These are phyloP conservation scores for Lycocerus yunnanus DNA, from an alignment of 2,888 invertebrate genomes.

Conservation along the genomic window DNA sequence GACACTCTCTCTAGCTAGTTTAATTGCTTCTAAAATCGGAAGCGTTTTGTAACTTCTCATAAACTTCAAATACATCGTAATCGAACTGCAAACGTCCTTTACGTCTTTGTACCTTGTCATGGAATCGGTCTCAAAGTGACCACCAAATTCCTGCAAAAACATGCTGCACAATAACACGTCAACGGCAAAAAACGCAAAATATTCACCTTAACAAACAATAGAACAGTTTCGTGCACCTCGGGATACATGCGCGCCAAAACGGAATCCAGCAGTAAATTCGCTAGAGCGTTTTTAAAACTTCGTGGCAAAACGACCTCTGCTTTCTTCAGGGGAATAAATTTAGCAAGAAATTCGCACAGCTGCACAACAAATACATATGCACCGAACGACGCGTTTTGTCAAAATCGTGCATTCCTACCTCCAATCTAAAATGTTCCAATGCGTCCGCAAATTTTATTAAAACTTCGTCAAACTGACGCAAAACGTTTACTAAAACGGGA, in stretches of 20 bases:
- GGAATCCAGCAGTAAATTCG: constrained; percentile 55
- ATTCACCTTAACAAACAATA: constrained; percentile 56
- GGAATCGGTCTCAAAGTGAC: constrained; percentile 47
- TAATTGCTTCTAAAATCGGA: constrained; percentile 52
- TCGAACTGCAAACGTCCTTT: constrained; percentile 54
- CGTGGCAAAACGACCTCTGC: constrained; percentile 55
- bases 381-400: constrained; percentile 49
- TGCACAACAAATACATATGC: constrained; percentile 56
- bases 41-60: constrained; percentile 49
- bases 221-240: constrained; percentile 51
- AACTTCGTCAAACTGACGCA: constrained; percentile 60
- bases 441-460: constrained; percentile 65
- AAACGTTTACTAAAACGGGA: constrained; percentile 47
- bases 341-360: constrained; percentile 52
- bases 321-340: constrained; percentile 54
- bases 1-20: constrained; percentile 60
- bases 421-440: constrained; percentile 55
- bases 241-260: constrained; percentile 57
- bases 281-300: constrained; percentile 54
- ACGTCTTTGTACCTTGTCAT: constrained; percentile 55
- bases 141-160: constrained; percentile 53
- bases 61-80: constrained; percentile 56
- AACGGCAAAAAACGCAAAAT: constrained; percentile 52
- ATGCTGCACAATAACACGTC: constrained; percentile 21
- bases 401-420: constrained; percentile 44